Evolutionary conservation across 2,113 vertebrate species (phyloP), one percentile per base, ranked within the genome.

Genomic region (Casuarius casuarius): DNA sequence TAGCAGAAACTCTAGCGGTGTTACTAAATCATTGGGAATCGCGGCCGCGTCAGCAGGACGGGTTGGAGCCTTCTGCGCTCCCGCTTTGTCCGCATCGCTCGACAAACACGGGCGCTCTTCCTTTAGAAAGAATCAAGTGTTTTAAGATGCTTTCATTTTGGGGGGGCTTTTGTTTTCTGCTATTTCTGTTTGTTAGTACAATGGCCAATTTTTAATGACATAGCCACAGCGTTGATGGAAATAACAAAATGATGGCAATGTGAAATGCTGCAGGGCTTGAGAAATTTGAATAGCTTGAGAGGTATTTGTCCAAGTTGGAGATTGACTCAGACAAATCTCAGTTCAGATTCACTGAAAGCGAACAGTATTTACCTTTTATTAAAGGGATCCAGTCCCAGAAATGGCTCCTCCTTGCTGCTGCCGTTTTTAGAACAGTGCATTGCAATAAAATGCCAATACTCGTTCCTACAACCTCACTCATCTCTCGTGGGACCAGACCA

Each of bases 191-290:
- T 71, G 65, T 66, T 78, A 67, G 65, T 68, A 76, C 76, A 87
- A 73, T 74, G 67, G 46, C 54, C 62, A 86, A 89, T 92, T 80
- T 72, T 92, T 91, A 95, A 83, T 90, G 82, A 91, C 95, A 87
- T 38, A 38, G 38, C 38, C 38, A 38, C 38, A 38, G 38, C 38
- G 8, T 59, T 68, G 79, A 82, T 65, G 52, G 51, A 48, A 92
- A 73, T 79, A 90, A 84, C 72, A 92, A 77, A 95, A 80, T 17
- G 1, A 52, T 87, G 74, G 83, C 56, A 67, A 51, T 62, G 42
- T 84, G 23, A 66, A 91, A 84, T 73, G 35, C 65, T 82, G 35
- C 31, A 67, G 75, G 75, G 73, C 63, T 89, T 83, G 73, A 86
- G 48, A 73, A 46, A 61, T 71, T 66, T 78, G 59, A 94, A 68